Percentiles rank a stretch among this genome's conserved stretches.
Conservation (phyloP, 37 sponge, comb jelly and placozoan genomes). For the Halisarca cf. caerulea region DNA sequence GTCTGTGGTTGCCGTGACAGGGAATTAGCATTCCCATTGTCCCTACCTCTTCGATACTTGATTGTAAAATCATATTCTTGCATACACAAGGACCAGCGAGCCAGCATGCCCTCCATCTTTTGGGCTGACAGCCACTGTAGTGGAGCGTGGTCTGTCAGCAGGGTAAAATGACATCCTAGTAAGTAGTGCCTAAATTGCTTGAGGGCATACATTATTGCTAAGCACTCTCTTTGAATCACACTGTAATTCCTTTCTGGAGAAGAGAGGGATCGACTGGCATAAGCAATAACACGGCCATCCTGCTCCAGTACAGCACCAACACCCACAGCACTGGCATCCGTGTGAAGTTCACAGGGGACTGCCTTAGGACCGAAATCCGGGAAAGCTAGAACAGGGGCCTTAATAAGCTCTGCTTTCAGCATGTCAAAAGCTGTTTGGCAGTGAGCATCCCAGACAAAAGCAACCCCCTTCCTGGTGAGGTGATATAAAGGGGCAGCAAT, state of each 20-base stretch:
- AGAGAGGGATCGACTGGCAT: neutral
- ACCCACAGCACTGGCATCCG: constrained; percentile 3
- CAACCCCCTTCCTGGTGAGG: neutral
- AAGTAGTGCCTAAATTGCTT: neutral
- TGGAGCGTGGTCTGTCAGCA: neutral
- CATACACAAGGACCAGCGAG: neutral
- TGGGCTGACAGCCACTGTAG: constrained; percentile 4
- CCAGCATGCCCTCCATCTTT: constrained; percentile 13
- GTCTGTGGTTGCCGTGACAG: neutral
- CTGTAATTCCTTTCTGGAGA: constrained; percentile 3
- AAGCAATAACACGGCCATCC: neutral
- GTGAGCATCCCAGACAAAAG: neutral
- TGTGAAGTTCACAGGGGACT: neutral
- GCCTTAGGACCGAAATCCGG: neutral
- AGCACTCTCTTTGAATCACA: neutral
- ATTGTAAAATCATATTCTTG: neutral
- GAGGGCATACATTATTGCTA: neutral
- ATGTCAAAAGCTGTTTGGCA: neutral
- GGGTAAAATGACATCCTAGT: neutral
- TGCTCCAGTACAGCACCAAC: constrained; percentile 8
- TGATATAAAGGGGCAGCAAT: neutral
- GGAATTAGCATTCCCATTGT: neutral
- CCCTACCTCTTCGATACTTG: too few relatives aligned
- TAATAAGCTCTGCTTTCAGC: neutral
- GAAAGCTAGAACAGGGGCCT: neutral